A percentile compares a stretch with the other conserved stretches of the same genome.
phyloP scores from a whole-genome alignment of 1,140 invertebrate genomes.

The Venturia canescens region DNA sequence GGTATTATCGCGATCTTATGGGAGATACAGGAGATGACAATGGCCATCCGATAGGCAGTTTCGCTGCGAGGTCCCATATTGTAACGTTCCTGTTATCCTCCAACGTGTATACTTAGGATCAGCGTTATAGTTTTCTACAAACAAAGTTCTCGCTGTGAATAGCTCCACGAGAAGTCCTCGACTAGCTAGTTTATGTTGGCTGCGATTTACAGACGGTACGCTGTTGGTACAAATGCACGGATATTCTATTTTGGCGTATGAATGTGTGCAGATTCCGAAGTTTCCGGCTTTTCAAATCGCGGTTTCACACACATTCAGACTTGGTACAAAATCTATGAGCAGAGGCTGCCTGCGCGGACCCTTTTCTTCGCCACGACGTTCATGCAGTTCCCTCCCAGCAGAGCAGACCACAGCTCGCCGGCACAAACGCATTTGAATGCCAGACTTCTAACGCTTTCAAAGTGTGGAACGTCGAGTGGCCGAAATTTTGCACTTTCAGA shows the following conservation, averaged over 20 bases:
- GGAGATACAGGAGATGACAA: too few species aligned
- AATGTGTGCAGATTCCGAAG: constrained; percentile 18
- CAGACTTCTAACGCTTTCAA: not conserved
- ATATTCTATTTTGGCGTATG: not conserved
- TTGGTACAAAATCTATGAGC: not conserved
- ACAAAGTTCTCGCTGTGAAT: too few species aligned
- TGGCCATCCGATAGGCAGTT: too few species aligned
- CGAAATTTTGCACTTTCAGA: constrained; percentile 8
- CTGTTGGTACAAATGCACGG: not conserved
- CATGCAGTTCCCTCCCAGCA: not conserved
- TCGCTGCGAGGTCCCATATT: too few species aligned
- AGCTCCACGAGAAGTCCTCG: too few species aligned
- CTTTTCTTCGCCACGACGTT: constrained; percentile 12
- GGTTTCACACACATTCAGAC: not conserved
- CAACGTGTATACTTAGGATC: too few species aligned
- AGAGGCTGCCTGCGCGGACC: not conserved
- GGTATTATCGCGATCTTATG: too few species aligned
- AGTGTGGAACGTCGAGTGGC: constrained; percentile 22
- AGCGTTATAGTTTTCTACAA: too few species aligned
- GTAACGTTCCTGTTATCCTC: too few species aligned
- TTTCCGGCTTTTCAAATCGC: constrained; percentile 32
- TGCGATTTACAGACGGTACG: not conserved
- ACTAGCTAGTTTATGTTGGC: too few species aligned
- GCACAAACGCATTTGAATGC: not conserved
- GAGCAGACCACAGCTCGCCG: not conserved